A percentile compares a stretch with the other conserved stretches of the same genome.
These are phyloP conservation scores for Notothenia coriiceps DNA, from an alignment of 2,113 vertebrate species.

Conservation along the genomic window DNA sequence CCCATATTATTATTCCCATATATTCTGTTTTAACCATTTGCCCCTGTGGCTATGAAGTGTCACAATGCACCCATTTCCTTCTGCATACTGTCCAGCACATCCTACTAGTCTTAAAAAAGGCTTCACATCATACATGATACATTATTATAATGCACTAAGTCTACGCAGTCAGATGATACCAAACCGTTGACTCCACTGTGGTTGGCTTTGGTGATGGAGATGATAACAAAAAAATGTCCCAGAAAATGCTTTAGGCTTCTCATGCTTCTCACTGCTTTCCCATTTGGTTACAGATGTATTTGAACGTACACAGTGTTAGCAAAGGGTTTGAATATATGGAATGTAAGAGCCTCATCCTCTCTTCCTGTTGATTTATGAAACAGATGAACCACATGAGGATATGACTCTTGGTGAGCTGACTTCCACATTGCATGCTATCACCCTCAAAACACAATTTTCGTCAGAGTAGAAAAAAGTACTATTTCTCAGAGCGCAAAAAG, in stretches of 20 bases:
- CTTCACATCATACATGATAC: constrained; percentile 9
- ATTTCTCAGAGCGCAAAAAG: not conserved
- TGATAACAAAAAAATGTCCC: not conserved
- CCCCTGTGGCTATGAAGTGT: not conserved
- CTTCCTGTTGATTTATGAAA: constrained; percentile 8
- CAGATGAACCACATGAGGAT: constrained; percentile 11
- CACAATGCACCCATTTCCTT: not conserved
- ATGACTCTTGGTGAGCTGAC: not conserved
- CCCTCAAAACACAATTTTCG: not conserved
- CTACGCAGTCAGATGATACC: constrained; percentile 38
- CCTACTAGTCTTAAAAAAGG: constrained; percentile 1
- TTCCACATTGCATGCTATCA: not conserved
- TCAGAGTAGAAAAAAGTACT: not conserved
- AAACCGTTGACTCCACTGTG: constrained; percentile 37
- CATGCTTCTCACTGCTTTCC: constrained; percentile 10
- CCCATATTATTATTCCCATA: not conserved
- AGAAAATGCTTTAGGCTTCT: constrained; percentile 21
- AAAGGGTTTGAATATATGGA: not conserved
- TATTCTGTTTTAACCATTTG: too few relatives aligned
- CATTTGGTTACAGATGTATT: constrained; percentile 13
- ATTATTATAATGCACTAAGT: constrained; percentile 8
- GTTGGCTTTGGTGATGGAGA: not conserved
- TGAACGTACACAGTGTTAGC: not conserved
- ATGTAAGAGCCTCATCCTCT: not conserved
- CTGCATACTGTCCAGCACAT: constrained; percentile 2